Conservation (phyloP, 2,797 vertebrate species). For the Paramormyrops hopkinsi region DNA sequence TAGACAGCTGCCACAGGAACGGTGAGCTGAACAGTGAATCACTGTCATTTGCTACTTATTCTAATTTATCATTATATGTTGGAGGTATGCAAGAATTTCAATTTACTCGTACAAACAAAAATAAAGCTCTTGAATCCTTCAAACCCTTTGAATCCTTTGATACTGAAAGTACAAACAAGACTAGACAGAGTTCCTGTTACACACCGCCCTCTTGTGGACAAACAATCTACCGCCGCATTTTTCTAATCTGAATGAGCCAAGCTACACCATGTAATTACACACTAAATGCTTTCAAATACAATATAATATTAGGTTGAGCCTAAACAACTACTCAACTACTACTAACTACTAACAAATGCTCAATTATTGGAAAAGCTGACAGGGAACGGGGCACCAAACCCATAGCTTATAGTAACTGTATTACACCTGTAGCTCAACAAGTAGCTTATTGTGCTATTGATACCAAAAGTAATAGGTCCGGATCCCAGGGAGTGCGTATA, state of each 20-base stretch:
- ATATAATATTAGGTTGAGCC: neutral
- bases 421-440: neutral
- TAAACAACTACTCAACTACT: neutral
- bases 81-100: neutral
- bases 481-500: neutral
- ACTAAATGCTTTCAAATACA: neutral
- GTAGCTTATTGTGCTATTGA: neutral
- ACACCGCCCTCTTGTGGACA: neutral
- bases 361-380: neutral
- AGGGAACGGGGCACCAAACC: neutral
- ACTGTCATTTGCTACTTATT: neutral
- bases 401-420: neutral
- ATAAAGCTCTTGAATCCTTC: neutral
- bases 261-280: neutral
- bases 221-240: neutral
- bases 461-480: neutral
- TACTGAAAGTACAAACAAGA: neutral
- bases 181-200: neutral
- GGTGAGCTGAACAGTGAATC: neutral
- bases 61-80: neutral
- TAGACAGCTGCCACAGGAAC: neutral
- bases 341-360: neutral
- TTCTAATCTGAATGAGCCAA: neutral
- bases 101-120: neutral
- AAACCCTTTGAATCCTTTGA: neutral